Base-by-base conservation (phyloP, 2,888 invertebrate genomes). In the Lacanobia oleracea region DNA sequence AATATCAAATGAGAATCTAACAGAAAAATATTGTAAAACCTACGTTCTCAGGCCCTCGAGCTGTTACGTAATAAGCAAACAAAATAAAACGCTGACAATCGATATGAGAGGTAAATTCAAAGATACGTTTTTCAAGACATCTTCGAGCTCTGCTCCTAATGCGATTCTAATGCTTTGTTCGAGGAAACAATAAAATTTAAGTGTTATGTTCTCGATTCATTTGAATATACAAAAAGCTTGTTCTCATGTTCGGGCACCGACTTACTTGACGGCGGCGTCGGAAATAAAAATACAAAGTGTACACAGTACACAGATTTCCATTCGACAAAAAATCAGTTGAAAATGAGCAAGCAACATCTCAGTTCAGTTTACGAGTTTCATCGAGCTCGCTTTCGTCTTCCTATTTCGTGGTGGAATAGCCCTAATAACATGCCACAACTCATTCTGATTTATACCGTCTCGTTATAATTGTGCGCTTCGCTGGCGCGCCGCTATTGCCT, bases 341-440 rank as follows among this genome's bases (percentile, higher is more conserved):
- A 91, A 90, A 90, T 88, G 87, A 82, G 83, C 76, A 65, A 76
- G 76, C 70, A 88, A 78, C 87, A 87, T 87, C 83, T 83, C 85
- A 79, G 88, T 90, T 90, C 83, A 89, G 90, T 90, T 92, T 91
- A 91, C 91, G 90, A 89, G 91, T 91, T 90, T 90, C 91, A 92
- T 93, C 92, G 91, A 89, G 92, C 89, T 87, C 89, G 89, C 87
- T 89, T 90, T 90, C 92, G 89, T 93, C 94, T 93, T 93, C 91
- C 91, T 92, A 92, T 93, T 94, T 93, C 90, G 91, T 92, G 89
- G 90, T 91, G 91, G 91, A 93, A 93, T 93, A 93, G 93, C 93
- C 93, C 94, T 96, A 96, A 95, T 95, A 96, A 94, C 94, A 93
- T 92, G 95, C 95, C 95, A 94, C 96, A 95, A 94, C 93, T 95